Percentiles rank a stretch among this genome's conserved stretches.
These are phyloP conservation scores for Tinea trinotella DNA, from an alignment of 2,888 invertebrate genomes.

Conservation along the genomic window DNA sequence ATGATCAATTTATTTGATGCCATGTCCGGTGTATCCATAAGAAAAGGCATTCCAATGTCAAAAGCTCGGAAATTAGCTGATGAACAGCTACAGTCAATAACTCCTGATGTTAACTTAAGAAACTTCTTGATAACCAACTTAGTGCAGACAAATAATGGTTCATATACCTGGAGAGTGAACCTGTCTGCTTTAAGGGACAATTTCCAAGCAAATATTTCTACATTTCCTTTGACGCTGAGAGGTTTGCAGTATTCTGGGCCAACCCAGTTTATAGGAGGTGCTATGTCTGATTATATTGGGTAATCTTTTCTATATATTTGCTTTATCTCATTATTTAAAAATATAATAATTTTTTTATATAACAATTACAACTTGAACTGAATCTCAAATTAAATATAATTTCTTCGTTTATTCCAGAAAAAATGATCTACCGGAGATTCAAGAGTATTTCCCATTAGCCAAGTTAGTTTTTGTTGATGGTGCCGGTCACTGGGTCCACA, in stretches of 20 bases:
- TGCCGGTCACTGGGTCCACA: constrained; percentile 95
- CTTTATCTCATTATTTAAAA: too few species aligned
- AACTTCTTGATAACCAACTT: constrained; percentile 91
- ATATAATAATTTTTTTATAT: too few species aligned
- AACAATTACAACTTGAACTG: too few species aligned
- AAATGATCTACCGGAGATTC: constrained; percentile 75
- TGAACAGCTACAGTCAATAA: constrained; percentile 72
- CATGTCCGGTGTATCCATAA: constrained; percentile 74
- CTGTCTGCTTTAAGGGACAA: constrained; percentile 79
- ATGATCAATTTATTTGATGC: constrained; percentile 78
- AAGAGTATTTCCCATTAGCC: constrained; percentile 80
- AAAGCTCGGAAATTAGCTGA: constrained; percentile 78
- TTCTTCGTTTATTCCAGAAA: constrained; percentile 44
- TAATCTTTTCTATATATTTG: too few species aligned
- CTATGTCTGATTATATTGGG: constrained; percentile 86
- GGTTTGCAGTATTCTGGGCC: constrained; percentile 76
- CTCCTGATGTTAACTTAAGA: constrained; percentile 73
- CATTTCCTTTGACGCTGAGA: constrained; percentile 73
- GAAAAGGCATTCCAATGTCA: constrained; percentile 75
- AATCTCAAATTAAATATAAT: too few species aligned
- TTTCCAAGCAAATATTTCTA: constrained; percentile 74
- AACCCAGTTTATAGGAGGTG: constrained; percentile 88
- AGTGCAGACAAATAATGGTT: constrained; percentile 74
- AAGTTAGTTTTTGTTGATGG: constrained; percentile 80
- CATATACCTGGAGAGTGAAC: constrained; percentile 86